phyloP scores from a whole-genome alignment of 2,888 invertebrate genomes.

The Masnerella sp. region DNA sequence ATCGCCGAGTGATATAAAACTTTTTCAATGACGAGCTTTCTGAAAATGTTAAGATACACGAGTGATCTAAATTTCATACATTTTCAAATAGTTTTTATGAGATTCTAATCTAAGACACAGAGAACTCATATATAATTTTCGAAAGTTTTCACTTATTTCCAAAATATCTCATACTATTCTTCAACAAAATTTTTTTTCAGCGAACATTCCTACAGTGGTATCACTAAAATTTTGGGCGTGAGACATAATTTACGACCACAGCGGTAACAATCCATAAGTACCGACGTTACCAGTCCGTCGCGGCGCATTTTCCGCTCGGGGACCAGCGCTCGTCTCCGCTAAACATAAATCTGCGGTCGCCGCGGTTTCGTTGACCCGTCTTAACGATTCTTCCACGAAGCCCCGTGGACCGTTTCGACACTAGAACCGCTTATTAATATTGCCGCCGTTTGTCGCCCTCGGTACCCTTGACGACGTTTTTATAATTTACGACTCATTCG shows the following conservation, averaged over 20 bases:
- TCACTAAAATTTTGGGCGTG: slow-evolving; percentile 75
- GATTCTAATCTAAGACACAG: too few relatives aligned
- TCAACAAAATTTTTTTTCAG: too few relatives aligned
- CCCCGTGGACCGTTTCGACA: slow-evolving; percentile 61
- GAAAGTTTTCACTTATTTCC: too few relatives aligned
- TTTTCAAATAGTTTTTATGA: too few relatives aligned
- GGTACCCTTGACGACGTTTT: slow-evolving; percentile 6
- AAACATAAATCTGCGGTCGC: slow-evolving; percentile 74
- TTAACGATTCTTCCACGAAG: slow-evolving; percentile 74
- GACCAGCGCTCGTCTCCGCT: slow-evolving; percentile 66
- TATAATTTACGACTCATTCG: slow-evolving; percentile 37
- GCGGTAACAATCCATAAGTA: slow-evolving; percentile 75
- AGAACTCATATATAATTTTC: too few relatives aligned
- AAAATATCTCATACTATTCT: too few relatives aligned
- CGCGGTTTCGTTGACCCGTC: slow-evolving; percentile 61
- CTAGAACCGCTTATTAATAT: slow-evolving; percentile 40
- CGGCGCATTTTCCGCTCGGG: slow-evolving; percentile 47
- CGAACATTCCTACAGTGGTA: slow-evolving; percentile 63
- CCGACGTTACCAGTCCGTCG: slow-evolving; percentile 60
- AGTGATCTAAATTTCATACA: too few relatives aligned
- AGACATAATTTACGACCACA: slow-evolving; percentile 75
- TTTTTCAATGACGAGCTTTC: too few relatives aligned
- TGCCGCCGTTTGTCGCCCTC: slow-evolving; percentile 17
- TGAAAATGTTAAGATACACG: too few relatives aligned
- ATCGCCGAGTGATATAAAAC: too few relatives aligned